Evolutionary conservation across 2,113 vertebrate genomes (phyloP), one percentile per base, ranked within the genome.

Genomic region (Bubo scandiacus): DNA sequence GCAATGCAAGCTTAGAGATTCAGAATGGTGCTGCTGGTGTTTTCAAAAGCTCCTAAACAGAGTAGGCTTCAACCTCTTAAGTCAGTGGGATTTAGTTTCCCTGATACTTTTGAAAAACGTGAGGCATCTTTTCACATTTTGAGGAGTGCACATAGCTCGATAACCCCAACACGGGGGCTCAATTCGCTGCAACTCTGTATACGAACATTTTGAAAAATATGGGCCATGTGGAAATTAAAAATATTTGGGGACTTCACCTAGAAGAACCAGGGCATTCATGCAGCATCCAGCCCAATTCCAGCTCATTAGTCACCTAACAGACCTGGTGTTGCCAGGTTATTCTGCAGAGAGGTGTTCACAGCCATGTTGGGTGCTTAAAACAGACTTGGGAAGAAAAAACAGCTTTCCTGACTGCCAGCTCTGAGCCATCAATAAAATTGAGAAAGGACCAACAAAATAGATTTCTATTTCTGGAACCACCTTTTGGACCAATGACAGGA

Each of bases 251-350:
- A 62, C 15, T 74, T 52, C 30, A 54, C 5, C 12, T 54, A 25
- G 25, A 82, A 79, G 51, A 91, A 9, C 30, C 32, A 57, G 29
- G 36, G 13, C 4, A 18, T 27, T 81, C 23, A 27, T 43, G 23
- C 17, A 87, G 18, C 45, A 70, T 66, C 40, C 88, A 81, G 15
- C 17, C 18, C 12, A 6, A 0, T 77, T 66, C n/a, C 54, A 93
- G n/a, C 47, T 75, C 42, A 45, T 54, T 7, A 67, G 36, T 19
- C 36, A 74, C 54, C 40, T 34, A n/a, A 51, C 3, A 6, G 49
- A n/a, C 27, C n/a, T 80, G 38, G 14, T 81, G 16, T 63, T 0
- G 0, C 43, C n/a, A 45, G 1, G 1, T 40, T 38, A n/a, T 62
- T 92, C 45, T 43, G 10, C 2, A 11, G 47, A 81, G 62, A 27